Evolutionary conservation across 2,113 vertebrate species (phyloP), one percentile per base, ranked within the genome.

Genomic region (Lagenorhynchus albirostris): DNA sequence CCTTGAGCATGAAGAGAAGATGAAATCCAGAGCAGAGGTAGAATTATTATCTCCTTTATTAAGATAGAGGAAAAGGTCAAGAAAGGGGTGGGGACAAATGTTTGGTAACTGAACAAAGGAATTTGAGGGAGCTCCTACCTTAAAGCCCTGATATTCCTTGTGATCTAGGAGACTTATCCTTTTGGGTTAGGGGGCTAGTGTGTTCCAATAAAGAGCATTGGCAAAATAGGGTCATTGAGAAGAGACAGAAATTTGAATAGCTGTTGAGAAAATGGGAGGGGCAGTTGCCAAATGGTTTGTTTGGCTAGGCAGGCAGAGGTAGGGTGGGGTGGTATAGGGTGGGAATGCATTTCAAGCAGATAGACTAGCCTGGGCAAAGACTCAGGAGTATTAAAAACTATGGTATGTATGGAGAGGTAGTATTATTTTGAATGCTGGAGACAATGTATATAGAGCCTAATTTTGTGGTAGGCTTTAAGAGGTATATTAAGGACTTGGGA

Each of bases 351-450:
- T 62, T 60, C 60, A 65, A 44, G 65, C 17, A 84, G 53, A 31
- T 62, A 76, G 23, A 86, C 50, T 44, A 53, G 55, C 38, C 25
- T 92, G 62, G 41, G 17, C 20, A 80, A 60, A 84, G 55, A 82
- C 5, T 33, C 83, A 41, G 36, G 50, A 41, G 2, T 62, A 68
- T 80, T 94, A 70, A 94, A 88, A 62, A 77, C 60, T 81, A 67
- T 82, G n/a, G 31, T 86, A 50, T 63, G 4, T 82, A 38, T 33
- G 31, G 50, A 83, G 25, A 58, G 14, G 60, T 8, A 76, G 26
- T 38, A 65, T 20, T 93, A 68, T 81, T 93, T 93, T 93, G 50
- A 97, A 82, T 87, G 29, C 41, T 87, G 91, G 81, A 91, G 60
- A 86, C 62, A 29, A 25, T 86, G 8, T 86, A 85, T 71, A 29